Base-by-base conservation (phyloP, 2,888 invertebrate genomes). In the Drosophila recens region DNA sequence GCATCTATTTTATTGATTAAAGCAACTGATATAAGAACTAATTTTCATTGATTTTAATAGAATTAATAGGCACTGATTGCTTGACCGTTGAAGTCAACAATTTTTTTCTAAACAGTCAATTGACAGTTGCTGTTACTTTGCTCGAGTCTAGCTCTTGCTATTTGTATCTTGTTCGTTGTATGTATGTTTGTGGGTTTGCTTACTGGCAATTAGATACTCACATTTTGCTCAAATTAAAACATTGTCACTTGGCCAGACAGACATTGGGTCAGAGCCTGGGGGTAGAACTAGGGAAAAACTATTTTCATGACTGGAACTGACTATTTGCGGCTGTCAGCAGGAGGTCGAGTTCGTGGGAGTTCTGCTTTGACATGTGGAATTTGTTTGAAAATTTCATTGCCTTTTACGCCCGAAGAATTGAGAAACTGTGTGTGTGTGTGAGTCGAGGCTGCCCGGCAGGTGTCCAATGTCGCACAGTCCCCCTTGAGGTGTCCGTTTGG, bases 381-480 rank as follows among this genome's bases (percentile, higher is more conserved):
- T 69, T 64, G 75, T 70, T 80, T 52, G 79, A 75, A 72, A 80
- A 67, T 80, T 78, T 72, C 67, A 78, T 78, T 66, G 79, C 43
- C 54, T 67, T 49, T 64, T 45, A 66, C 70, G 63, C 69, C 61
- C 67, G 59, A 51, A 51, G 49, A 59, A 66, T 66, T 65, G 68
- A 62, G 61, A n/a, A 49, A 40, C 49, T 48, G 46, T 52, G 53
- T 43, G 27, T 48, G 46, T 52, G 53, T 43, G 27, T 27, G 27
- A 23, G 56, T 10, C 48, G 13, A 42, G 38, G 10, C 30, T 46
- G 54, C 54, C 8, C 72, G 49, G 64, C 79, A 69, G 72, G 69
- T 77, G 77, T 51, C 61, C 58, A 59, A 45, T 56, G 64, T 52
- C 48, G 23, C 52, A 51, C 33, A 48, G 40, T 30, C 15, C 45